Percentiles rank a stretch among this genome's conserved stretches.
Conservation (phyloP, 37 sponge, comb jelly and placozoan species). For the Spongilla lacustris region DNA sequence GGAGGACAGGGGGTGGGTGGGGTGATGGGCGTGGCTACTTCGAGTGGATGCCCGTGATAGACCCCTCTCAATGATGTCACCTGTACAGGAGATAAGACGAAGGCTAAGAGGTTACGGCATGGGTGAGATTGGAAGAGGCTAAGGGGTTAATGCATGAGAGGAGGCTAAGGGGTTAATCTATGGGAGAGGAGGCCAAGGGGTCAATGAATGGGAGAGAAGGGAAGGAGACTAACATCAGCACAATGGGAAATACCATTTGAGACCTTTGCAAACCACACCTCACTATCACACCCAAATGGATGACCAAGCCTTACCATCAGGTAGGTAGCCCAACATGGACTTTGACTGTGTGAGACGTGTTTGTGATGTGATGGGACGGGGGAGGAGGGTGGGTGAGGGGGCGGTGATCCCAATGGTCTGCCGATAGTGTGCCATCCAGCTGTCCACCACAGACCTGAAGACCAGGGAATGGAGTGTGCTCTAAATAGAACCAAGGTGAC, state of each 20-base stretch:
- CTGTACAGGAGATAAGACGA: neutral
- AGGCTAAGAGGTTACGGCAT: too few species aligned
- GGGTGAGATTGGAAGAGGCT: too few species aligned
- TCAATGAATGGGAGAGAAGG: too few species aligned
- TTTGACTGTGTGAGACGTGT: neutral
- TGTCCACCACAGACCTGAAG: constrained; percentile 49
- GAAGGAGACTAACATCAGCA: too few species aligned
- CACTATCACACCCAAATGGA: neutral
- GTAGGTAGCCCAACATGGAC: neutral
- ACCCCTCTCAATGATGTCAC: neutral
- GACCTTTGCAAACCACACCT: too few species aligned
- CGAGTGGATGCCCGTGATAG: neutral
- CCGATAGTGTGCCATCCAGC: constrained; percentile 80
- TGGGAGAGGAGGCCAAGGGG: too few species aligned
- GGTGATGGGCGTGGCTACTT: constrained; percentile 27
- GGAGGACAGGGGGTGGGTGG: constrained; percentile 53
- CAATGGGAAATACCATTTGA: too few species aligned
- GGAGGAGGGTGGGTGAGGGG: neutral
- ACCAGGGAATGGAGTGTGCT: neutral
- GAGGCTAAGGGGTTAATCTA: too few species aligned
- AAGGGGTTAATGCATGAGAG: too few species aligned
- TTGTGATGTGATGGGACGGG: neutral
- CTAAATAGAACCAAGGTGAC: neutral
- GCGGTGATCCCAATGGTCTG: constrained; percentile 55
- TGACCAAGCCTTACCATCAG: neutral